Percentiles rank a stretch among this genome's conserved stretches.
phyloP scores from a whole-genome alignment of 2,113 vertebrate species.

The Bos javanicus region DNA sequence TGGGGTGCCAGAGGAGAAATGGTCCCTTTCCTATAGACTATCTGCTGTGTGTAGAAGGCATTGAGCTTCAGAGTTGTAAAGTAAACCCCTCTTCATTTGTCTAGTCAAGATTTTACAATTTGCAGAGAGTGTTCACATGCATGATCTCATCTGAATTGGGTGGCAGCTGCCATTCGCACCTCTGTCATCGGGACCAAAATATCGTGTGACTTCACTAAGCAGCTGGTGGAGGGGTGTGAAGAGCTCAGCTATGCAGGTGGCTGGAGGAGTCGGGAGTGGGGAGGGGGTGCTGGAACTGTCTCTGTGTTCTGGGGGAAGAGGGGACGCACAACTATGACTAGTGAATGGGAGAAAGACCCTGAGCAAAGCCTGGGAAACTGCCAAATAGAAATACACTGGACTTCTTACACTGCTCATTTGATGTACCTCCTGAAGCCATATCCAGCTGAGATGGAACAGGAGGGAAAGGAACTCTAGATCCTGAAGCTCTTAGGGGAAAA shows the following conservation, averaged over 20 bases:
- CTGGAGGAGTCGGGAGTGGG: not conserved
- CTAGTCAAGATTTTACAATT: slow-evolving; percentile 10
- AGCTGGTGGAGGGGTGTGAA: slow-evolving; percentile 39
- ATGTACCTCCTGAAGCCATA: not conserved
- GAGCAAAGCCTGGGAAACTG: not conserved
- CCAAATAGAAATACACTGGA: not conserved
- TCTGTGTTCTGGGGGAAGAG: not conserved
- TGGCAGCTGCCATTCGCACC: slow-evolving; percentile 50
- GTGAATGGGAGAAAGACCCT: not conserved
- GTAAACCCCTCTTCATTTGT: not conserved
- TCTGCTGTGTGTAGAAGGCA: not conserved
- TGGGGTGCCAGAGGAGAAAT: not conserved
- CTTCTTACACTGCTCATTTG: not conserved
- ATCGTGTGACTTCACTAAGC: slow-evolving; percentile 59
- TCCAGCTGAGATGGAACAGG: not conserved
- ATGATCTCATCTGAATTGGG: slow-evolving; percentile 60
- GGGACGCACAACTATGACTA: not conserved
- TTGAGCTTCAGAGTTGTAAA: not conserved
- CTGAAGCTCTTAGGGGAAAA: not conserved
- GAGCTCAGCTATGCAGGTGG: slow-evolving; percentile 21
- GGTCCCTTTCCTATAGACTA: not conserved
- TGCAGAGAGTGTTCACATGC: not conserved
- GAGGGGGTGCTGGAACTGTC: not conserved
- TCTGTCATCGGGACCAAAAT: slow-evolving; percentile 65
- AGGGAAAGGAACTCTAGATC: accelerated